Evolutionary conservation across 2,797 vertebrate species (phyloP), one percentile per base, ranked within the genome.

Genomic region (Coilia nasus): DNA sequence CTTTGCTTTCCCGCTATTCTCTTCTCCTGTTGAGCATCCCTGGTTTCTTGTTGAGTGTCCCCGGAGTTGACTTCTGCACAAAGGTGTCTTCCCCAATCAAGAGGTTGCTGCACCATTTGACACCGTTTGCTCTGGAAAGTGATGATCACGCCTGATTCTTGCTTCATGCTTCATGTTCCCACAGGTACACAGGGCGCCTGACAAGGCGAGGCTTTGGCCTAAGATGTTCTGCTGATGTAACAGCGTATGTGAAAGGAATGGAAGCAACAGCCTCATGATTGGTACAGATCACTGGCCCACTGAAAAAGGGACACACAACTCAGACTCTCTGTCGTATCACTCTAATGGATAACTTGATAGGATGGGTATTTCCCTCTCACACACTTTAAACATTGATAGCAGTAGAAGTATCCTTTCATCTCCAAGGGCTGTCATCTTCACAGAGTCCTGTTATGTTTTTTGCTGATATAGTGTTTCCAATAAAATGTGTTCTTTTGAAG

Each of bases 291-390:
- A 44, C 41, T 35, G 7, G 6, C 71, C 35, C 71, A 78, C 14
- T 44, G 6, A 41, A 78, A 78, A 25, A 41, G 0, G 44, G 31
- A 44, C 1, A 54, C 50, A 54, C 71, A 78, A 44, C 71, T 7
- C 71, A 78, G 71, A 78, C 71, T 44, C 67, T 35, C 15, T 78
- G 31, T 78, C 71, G 21, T 21, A 78, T 78, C 35, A 78, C 17
- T 21, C 35, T 78, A 78, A 78, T 78, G 35, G 71, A 78, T 78
- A 78, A 78, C 71, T 78, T 78, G 71, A 78, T 78, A 78, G 71
- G 35, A 78, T 44, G 35, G 35, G 71, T 21, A 44, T 78, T 78
- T 44, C 31, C 44, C 35, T 75, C 50, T 3, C 50, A 54, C 50
- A 54, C 50, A 54, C 50, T 54, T 54, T 14, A 54, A 54, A 78